Evolutionary conservation across 2,888 invertebrate species (phyloP).

Genomic region (Agrilus cyanescens): DNA sequence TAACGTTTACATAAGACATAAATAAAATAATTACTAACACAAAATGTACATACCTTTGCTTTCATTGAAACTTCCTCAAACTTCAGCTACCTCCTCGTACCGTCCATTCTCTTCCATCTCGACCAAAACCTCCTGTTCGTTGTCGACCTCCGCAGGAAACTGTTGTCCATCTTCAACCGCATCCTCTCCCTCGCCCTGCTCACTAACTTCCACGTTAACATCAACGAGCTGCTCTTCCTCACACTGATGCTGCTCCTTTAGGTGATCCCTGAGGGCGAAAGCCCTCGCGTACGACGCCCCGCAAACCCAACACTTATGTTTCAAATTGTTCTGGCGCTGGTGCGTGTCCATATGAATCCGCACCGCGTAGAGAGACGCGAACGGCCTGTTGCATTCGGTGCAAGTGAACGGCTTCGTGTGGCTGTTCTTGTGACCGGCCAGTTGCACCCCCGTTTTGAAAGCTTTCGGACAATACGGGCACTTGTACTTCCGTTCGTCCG

Average conservation of each 20-base stretch:
- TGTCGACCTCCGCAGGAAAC: background rate
- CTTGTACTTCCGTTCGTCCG: conserved; percentile 61
- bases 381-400: conserved; percentile 64
- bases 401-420: conserved; percentile 73
- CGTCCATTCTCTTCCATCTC: background rate
- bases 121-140: background rate
- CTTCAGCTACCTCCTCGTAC: background rate
- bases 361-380: conserved; percentile 66
- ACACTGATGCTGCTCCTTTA: conserved; percentile 50
- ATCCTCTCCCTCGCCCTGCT: conserved; percentile 16
- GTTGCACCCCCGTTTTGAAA: conserved; percentile 68
- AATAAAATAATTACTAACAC: too few species aligned
- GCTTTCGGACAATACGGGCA: conserved; percentile 68
- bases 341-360: conserved; percentile 66
- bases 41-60: too few species aligned
- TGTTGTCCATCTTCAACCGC: conserved; percentile 18
- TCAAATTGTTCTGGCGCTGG: conserved; percentile 54
- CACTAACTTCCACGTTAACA: background rate
- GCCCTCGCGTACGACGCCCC: conserved; percentile 67
- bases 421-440: conserved; percentile 69
- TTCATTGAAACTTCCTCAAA: background rate
- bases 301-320: conserved; percentile 56
- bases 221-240: background rate
- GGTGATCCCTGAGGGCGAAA: conserved; percentile 62
- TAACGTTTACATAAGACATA: too few species aligned